A percentile compares a stretch with the other conserved stretches of the same genome.
Conservation (phyloP, 2,797 vertebrate genomes). For the Oreortyx pictus region DNA sequence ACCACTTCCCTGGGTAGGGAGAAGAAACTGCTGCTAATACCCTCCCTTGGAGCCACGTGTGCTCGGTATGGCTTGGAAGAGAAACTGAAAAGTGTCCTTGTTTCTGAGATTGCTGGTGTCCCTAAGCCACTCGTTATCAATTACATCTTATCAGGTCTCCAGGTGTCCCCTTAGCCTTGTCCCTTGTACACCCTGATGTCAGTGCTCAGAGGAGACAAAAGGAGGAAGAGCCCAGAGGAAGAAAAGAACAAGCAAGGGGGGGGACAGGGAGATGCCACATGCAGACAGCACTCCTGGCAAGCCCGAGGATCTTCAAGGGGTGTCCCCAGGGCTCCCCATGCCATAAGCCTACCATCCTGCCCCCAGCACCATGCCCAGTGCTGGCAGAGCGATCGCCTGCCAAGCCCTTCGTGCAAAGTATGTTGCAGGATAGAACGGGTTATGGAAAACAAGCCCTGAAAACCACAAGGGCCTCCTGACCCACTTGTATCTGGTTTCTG, state of each 20-base stretch:
- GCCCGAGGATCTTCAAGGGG: not conserved
- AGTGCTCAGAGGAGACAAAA: not conserved
- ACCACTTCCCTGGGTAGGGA: too few relatives aligned
- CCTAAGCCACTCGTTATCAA: not conserved
- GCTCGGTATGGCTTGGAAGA: not conserved
- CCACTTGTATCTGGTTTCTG: slow-evolving; percentile 75
- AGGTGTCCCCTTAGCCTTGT: not conserved
- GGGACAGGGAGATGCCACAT: not conserved
- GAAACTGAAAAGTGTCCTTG: not conserved
- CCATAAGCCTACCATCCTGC: slow-evolving; percentile 6
- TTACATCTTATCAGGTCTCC: not conserved
- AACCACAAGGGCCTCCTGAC: slow-evolving; percentile 78
- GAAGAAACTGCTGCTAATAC: too few relatives aligned
- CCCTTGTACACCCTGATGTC: not conserved
- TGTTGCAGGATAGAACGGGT: slow-evolving; percentile 68
- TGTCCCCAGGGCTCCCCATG: not conserved
- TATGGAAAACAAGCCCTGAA: slow-evolving; percentile 74
- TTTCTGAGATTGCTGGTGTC: not conserved
- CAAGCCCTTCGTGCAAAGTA: slow-evolving; percentile 68
- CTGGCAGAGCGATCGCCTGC: slow-evolving; percentile 44
- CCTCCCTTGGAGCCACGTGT: not conserved
- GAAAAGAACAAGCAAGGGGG: not conserved
- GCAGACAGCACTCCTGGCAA: not conserved
- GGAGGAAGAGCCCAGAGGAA: slow-evolving; percentile 21
- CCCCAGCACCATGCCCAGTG: slow-evolving; percentile 43